Conservation (phyloP, 2,888 invertebrate genomes). For the Salpingus planirostris region DNA sequence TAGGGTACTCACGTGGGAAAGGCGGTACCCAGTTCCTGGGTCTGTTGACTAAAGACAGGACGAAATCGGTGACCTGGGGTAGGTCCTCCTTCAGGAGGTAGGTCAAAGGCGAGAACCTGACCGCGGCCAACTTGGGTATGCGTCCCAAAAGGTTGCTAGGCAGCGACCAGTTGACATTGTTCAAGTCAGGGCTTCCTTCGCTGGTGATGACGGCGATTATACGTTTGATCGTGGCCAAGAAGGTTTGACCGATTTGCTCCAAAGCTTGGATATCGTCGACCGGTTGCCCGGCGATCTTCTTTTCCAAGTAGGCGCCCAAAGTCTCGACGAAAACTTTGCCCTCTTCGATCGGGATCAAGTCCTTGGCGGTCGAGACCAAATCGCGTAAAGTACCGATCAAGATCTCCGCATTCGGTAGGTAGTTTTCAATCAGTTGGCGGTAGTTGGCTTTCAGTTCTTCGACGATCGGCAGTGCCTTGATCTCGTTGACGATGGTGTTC, state of each 20-base stretch:
- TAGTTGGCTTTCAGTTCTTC: slow-evolving; percentile 44
- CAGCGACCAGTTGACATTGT: slow-evolving; percentile 4
- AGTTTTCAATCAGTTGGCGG: slow-evolving; percentile 26
- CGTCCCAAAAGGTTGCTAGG: slow-evolving; percentile 33
- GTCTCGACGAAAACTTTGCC: slow-evolving; percentile 51
- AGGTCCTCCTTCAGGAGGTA: slow-evolving; percentile 53
- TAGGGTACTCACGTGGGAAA: slow-evolving; percentile 48
- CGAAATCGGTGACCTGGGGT: slow-evolving; percentile 46
- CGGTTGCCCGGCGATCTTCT: slow-evolving; percentile 52
- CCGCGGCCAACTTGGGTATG: slow-evolving; percentile 49
- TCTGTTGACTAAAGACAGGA: slow-evolving; percentile 46
- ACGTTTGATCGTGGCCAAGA: slow-evolving; percentile 29
- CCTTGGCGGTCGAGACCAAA: slow-evolving; percentile 47
- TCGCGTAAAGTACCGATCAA: slow-evolving; percentile 48
- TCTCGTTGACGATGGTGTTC: slow-evolving; percentile 42
- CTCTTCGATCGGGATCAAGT: slow-evolving; percentile 56
- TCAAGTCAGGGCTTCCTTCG: slow-evolving; percentile 6
- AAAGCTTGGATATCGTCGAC: slow-evolving; percentile 57
- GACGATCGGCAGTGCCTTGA: slow-evolving; percentile 47
- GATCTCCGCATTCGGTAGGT: slow-evolving; percentile 48
- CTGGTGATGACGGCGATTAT: slow-evolving; percentile 24
- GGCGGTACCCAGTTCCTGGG: slow-evolving; percentile 55
- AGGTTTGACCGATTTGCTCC: slow-evolving; percentile 51
- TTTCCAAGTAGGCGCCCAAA: slow-evolving; percentile 53
- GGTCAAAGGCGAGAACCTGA: slow-evolving; percentile 53